Evolutionary conservation across 2,113 vertebrate species (phyloP).

Genomic region (Strix aluco): DNA sequence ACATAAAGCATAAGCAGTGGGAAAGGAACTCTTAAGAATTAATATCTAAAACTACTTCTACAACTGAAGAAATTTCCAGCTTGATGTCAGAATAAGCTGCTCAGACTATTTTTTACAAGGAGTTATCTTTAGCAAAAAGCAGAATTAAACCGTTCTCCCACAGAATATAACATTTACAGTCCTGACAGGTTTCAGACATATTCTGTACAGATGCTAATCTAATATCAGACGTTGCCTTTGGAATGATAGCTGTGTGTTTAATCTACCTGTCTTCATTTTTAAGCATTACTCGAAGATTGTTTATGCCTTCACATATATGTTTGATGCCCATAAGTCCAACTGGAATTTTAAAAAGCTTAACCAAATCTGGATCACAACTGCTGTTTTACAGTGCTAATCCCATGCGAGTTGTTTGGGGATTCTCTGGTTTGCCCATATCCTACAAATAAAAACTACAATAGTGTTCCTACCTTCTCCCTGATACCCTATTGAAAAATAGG

Average conservation of each 20-base stretch:
- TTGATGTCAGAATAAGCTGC: background rate
- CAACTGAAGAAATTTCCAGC: background rate
- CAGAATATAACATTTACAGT: background rate
- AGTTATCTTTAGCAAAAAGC: background rate
- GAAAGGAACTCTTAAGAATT: background rate
- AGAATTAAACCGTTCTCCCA: background rate
- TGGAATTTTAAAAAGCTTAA: background rate
- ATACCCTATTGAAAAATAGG: background rate
- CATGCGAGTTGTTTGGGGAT: background rate
- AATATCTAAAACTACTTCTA: background rate
- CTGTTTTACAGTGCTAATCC: background rate
- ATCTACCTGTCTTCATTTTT: background rate
- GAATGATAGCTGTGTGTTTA: background rate
- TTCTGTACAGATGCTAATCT: background rate
- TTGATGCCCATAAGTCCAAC: background rate
- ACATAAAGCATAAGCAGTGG: background rate
- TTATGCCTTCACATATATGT: rapidly evolving
- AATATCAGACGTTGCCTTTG: background rate
- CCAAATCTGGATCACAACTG: background rate
- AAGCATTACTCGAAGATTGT: background rate
- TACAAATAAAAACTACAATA: rapidly evolving
- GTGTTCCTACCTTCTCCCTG: background rate
- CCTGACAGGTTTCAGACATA: background rate
- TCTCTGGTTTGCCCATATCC: background rate
- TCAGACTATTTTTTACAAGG: background rate